Conservation (phyloP, 2,888 invertebrate genomes). For the Amorpha juglandis region DNA sequence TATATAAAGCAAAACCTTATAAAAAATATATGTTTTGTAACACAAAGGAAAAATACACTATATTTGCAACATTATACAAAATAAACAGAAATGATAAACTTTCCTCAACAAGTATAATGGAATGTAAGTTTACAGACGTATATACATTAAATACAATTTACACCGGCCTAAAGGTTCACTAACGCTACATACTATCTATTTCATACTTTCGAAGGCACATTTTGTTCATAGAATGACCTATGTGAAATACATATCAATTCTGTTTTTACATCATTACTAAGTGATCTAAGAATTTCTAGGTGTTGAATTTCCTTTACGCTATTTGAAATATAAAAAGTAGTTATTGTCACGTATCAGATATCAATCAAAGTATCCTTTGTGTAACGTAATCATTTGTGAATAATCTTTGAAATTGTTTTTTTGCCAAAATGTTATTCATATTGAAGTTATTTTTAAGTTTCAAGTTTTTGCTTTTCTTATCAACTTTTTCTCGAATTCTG, state of each 20-base stretch:
- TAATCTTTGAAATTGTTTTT: no score
- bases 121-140: constrained; percentile 40
- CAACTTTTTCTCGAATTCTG: not conserved
- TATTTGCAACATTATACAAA: not conserved
- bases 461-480: constrained; percentile 1
- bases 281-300: constrained; percentile 30
- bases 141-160: constrained; percentile 60
- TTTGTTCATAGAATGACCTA: constrained; percentile 73
- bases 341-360: not conserved
- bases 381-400: no score
- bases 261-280: constrained; percentile 25
- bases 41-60: no score
- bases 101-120: constrained; percentile 3
- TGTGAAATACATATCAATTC: constrained; percentile 39
- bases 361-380: not conserved
- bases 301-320: constrained; percentile 14
- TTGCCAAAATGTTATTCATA: not conserved
- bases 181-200: constrained; percentile 65
- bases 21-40: no score
- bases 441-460: not conserved
- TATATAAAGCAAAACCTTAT: no score
- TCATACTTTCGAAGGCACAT: constrained; percentile 80
- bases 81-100: not conserved
- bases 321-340: not conserved
- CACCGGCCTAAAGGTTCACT: constrained; percentile 68